Evolutionary conservation across 2,888 invertebrate genomes (phyloP).

Genomic region (Andrena bucephala): DNA sequence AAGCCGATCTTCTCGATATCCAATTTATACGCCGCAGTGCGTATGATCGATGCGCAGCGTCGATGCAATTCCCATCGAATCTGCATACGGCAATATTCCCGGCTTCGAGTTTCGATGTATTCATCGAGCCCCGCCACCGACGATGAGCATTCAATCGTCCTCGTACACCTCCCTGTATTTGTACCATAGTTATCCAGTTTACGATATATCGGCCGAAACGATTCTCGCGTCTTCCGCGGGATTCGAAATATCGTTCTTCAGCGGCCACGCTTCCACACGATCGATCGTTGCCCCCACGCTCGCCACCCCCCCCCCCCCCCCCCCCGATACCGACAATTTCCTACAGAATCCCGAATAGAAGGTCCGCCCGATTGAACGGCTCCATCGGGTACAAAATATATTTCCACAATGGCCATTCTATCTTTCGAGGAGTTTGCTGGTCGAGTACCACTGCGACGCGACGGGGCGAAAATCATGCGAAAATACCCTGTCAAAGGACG

Average conservation of each 20-base stretch:
- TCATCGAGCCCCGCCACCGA: slow-evolving; percentile 51
- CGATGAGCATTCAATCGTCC: slow-evolving; percentile 58
- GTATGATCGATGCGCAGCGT: slow-evolving; percentile 71
- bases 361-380: neutral
- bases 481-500: neutral
- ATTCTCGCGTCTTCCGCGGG: slow-evolving; percentile 5
- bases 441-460: no score
- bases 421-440: neutral
- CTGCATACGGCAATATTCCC: slow-evolving; percentile 73
- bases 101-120: slow-evolving; percentile 66
- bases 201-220: neutral
- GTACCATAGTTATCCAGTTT: slow-evolving; percentile 42
- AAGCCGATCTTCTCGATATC: slow-evolving; percentile 75
- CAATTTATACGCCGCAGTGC: slow-evolving; percentile 74
- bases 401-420: neutral
- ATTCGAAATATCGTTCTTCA: neutral
- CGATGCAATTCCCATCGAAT: slow-evolving; percentile 74
- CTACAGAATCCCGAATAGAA: neutral
- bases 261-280: neutral
- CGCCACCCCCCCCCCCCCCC: neutral
- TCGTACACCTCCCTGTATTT: slow-evolving; percentile 49
- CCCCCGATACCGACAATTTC: neutral
- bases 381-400: neutral
- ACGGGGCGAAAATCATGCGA: neutral
- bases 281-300: no score